These are phyloP conservation scores for Clarias pachynema DNA, from an alignment of 2,797 vertebrate genomes.

Conservation along the genomic window DNA sequence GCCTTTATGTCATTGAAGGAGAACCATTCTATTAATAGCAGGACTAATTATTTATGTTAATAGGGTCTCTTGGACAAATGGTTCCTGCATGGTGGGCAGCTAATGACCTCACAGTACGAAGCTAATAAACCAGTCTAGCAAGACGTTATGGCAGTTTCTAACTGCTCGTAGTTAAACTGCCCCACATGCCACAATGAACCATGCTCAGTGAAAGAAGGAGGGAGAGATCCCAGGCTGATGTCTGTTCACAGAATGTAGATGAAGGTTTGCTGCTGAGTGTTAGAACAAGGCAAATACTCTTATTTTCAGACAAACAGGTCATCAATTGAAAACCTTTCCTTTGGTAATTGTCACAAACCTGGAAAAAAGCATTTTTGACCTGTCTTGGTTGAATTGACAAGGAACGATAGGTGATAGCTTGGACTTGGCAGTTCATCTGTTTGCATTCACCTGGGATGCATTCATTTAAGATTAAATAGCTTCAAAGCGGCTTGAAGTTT, in stretches of 20 bases:
- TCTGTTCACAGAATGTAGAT: slow-evolving; percentile 44
- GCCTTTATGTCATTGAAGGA: slow-evolving; percentile 2
- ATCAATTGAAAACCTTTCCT: slow-evolving; percentile 43
- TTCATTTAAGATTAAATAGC: slow-evolving; percentile 19
- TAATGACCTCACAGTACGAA: slow-evolving; percentile 48
- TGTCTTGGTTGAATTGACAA: slow-evolving; percentile 4
- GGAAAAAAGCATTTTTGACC: slow-evolving; percentile 28
- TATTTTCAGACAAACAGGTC: slow-evolving; percentile 44
- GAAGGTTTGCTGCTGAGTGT: slow-evolving; percentile 32
- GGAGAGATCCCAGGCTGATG: slow-evolving; percentile 36
- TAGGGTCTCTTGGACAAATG: slow-evolving; percentile 31
- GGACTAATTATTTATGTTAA: slow-evolving; percentile 32
- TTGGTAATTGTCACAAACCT: slow-evolving; percentile 32
- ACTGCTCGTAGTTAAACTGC: slow-evolving; percentile 74
- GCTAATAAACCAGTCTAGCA: slow-evolving; percentile 50
- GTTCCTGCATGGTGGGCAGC: slow-evolving; percentile 39
- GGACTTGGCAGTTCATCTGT: slow-evolving; percentile 16
- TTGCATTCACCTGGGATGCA: neutral
- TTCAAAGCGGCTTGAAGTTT: neutral
- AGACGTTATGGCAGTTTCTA: slow-evolving; percentile 52
- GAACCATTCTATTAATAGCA: slow-evolving; percentile 32
- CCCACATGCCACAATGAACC: slow-evolving; percentile 58
- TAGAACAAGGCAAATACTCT: slow-evolving; percentile 38
- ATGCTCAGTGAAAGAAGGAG: slow-evolving; percentile 54
- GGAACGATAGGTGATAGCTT: slow-evolving; percentile 23